Evolutionary conservation across 2,113 vertebrate genomes (phyloP), one percentile per base, ranked within the genome.

Genomic region (Stercorarius parasiticus): DNA sequence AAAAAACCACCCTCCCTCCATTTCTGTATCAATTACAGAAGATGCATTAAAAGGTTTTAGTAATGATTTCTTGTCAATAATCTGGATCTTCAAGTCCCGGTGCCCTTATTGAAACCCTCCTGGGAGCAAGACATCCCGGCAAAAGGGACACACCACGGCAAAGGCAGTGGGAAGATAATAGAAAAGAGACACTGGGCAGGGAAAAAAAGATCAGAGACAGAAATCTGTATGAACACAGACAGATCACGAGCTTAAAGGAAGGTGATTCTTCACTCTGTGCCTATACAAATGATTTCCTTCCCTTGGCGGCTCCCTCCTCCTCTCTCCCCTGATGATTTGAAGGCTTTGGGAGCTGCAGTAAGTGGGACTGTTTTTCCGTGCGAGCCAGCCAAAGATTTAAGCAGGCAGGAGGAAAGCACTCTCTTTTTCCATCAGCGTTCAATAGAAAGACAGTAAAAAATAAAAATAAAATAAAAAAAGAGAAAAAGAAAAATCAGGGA

Each of bases 41-140:
- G 56, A 91, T 61, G 64, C 90, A 92, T 82, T 97, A 96, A 95
- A 86, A 87, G 73, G 85, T 85, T 93, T 95, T 22, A 90, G 88
- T 82, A 94, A 93, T 7, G 89, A 97, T 96, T 96, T 93, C 86
- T 92, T 85, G 77, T 97, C 91, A 88, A 94, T 94, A 96, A 92
- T 18, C 66, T 43, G 45, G 34, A 70, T 77, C 73, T 91, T 40
- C 69, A 34, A 61, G 58, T 80, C 82, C 64, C 87, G 27, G 45
- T 6, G 12, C 52, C 93, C 96, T 85, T 58, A 82, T 12, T 82
- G 61, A 53, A 84, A 50, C 45, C 62, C 95, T 73, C 77, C 66
- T 8, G 78, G 77, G 89, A 96, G 42, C 25, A 34, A 89, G 76
- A 73, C 4, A 22, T 61, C 55, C 86, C 67, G 71, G 82, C 9